These are phyloP conservation scores for Leptinotarsa juncta DNA, from an alignment of 2,888 invertebrate species.

Conservation along the genomic window DNA sequence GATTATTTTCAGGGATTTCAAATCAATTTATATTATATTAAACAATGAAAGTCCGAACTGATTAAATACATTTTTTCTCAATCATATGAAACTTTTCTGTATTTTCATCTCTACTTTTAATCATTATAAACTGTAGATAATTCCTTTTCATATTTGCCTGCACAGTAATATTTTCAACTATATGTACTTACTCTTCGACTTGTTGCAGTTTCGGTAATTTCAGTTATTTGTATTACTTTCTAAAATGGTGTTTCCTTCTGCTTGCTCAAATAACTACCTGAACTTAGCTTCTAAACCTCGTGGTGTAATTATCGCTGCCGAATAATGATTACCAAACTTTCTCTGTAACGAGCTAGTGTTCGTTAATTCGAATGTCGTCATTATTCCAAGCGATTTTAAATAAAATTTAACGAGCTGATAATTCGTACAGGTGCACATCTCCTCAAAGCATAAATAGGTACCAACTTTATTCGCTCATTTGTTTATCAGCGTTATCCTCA, in stretches of 20 bases:
- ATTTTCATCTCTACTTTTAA: no score
- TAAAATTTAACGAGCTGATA: slow-evolving; percentile 28
- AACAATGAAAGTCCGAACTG: no score
- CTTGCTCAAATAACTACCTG: neutral
- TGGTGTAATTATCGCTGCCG: neutral
- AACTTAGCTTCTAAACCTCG: neutral
- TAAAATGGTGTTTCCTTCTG: neutral
- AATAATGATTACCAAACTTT: slow-evolving; percentile 21
- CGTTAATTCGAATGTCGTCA: slow-evolving; percentile 10
- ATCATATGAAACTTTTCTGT: no score
- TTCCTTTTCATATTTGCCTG: no score
- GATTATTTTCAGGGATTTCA: no score
- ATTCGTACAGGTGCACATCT: slow-evolving; percentile 26
- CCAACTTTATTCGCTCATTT: slow-evolving; percentile 24
- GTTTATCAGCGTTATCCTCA: slow-evolving; percentile 25
- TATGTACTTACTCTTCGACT: no score
- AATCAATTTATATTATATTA: no score
- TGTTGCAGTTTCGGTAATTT: no score
- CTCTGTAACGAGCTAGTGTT: slow-evolving; percentile 23
- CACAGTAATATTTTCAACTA: no score
- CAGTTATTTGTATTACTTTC: no score
- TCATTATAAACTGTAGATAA: no score
- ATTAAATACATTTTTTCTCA: no score
- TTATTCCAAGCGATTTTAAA: slow-evolving; percentile 20
- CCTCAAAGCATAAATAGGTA: slow-evolving; percentile 24